Percentiles rank a stretch among this genome's conserved stretches.
These are phyloP conservation scores for Phoenicopterus ruber DNA, from an alignment of 2,113 vertebrate genomes.

Conservation along the genomic window DNA sequence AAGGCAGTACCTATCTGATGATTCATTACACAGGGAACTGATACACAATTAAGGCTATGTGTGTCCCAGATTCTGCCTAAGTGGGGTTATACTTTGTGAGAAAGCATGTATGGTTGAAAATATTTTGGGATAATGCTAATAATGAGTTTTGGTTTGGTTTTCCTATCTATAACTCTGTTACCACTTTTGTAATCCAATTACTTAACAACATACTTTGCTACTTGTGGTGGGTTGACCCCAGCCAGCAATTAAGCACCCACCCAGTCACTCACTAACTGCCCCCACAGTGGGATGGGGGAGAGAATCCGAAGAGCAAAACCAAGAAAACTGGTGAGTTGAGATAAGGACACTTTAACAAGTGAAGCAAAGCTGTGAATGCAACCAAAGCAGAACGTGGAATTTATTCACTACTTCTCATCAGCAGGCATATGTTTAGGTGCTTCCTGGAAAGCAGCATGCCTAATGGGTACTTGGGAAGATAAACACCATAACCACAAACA, in stretches of 20 bases:
- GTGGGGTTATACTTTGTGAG: neutral
- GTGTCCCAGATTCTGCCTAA: neutral
- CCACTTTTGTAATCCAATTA: neutral
- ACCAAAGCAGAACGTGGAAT: neutral
- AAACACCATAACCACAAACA: neutral
- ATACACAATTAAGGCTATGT: neutral
- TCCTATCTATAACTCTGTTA: neutral
- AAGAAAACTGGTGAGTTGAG: neutral
- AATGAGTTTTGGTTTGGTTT: neutral
- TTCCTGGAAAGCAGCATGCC: neutral
- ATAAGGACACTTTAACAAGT: neutral
- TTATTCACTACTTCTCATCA: neutral
- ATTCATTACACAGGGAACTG: neutral
- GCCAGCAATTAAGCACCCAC: neutral
- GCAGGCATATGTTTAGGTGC: neutral
- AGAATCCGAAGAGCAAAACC: neutral
- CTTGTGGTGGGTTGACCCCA: neutral
- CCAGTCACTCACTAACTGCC: neutral
- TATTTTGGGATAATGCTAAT: neutral
- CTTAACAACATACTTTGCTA: neutral
- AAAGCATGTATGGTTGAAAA: neutral
- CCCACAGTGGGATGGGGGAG: too few species aligned
- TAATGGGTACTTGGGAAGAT: neutral
- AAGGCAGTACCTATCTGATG: neutral
- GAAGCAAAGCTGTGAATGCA: neutral